Conservation (phyloP, 2,797 vertebrate genomes). For the Anguilla megastoma region DNA sequence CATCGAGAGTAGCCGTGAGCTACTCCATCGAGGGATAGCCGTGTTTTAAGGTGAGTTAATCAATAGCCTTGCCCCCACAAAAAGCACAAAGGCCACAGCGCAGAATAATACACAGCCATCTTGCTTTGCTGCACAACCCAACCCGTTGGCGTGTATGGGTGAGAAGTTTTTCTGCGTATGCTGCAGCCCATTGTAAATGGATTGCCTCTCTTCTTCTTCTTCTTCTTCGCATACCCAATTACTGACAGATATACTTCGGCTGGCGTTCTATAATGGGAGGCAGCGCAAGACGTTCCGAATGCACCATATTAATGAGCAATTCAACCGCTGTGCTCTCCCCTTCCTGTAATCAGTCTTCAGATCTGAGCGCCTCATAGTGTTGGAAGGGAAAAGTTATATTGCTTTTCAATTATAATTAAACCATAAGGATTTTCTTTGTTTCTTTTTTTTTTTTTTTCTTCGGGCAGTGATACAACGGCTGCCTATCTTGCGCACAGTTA, state of each 20-base stretch:
- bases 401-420: conserved; percentile 27
- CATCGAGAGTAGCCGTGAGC: too few relatives aligned
- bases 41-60: too few relatives aligned
- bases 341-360: conserved; percentile 11
- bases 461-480: background rate
- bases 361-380: background rate
- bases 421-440: background rate
- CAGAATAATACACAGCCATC: background rate
- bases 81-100: background rate
- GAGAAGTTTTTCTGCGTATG: background rate
- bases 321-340: background rate
- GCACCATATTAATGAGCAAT: background rate
- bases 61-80: background rate
- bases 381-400: background rate
- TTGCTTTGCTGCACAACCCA: background rate
- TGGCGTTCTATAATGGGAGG: background rate
- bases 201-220: background rate
- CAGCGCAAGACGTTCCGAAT: background rate
- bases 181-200: background rate
- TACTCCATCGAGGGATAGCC: background rate
- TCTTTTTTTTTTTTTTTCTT: background rate
- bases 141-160: background rate
- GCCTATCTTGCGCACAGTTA: background rate
- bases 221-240: background rate
- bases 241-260: background rate